These are phyloP conservation scores for Eretmochelys imbricata DNA, from an alignment of 2,113 vertebrate species.

Conservation along the genomic window DNA sequence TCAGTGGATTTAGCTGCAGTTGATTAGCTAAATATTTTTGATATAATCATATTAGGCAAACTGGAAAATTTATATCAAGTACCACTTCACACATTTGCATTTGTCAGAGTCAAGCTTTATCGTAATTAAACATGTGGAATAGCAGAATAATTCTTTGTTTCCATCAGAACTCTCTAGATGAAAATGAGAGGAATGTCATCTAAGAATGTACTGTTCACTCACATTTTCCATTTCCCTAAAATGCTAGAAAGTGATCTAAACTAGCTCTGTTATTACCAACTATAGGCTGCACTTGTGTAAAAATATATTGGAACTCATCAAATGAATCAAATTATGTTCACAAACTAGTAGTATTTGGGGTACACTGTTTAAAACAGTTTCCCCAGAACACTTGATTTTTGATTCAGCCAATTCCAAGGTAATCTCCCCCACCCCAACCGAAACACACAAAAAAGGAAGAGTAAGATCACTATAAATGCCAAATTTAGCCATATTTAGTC, in stretches of 20 bases:
- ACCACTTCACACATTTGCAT: constrained; percentile 27
- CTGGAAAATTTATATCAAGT: constrained; percentile 40
- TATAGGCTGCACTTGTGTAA: background rate
- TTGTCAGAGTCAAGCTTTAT: background rate
- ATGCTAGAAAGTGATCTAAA: background rate
- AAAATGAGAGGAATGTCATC: constrained; percentile 16
- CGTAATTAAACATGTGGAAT: constrained; percentile 27
- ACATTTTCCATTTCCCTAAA: background rate
- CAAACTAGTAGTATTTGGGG: background rate
- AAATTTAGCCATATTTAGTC: background rate
- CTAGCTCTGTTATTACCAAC: background rate
- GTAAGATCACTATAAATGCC: background rate
- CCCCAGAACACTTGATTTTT: background rate
- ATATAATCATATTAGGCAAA: background rate
- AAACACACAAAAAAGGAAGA: background rate
- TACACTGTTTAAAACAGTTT: background rate
- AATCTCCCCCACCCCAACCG: too few species aligned
- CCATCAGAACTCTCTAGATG: constrained; percentile 20
- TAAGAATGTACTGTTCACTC: background rate
- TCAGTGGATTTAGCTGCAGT: background rate
- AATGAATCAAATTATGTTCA: constrained; percentile 14
- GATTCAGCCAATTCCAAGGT: background rate
- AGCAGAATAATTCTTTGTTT: constrained; percentile 32
- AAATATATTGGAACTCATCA: constrained; percentile 42
- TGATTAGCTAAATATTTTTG: background rate